These are phyloP conservation scores for Galerucella calmariensis DNA, from an alignment of 2,888 invertebrate genomes.

Conservation along the genomic window DNA sequence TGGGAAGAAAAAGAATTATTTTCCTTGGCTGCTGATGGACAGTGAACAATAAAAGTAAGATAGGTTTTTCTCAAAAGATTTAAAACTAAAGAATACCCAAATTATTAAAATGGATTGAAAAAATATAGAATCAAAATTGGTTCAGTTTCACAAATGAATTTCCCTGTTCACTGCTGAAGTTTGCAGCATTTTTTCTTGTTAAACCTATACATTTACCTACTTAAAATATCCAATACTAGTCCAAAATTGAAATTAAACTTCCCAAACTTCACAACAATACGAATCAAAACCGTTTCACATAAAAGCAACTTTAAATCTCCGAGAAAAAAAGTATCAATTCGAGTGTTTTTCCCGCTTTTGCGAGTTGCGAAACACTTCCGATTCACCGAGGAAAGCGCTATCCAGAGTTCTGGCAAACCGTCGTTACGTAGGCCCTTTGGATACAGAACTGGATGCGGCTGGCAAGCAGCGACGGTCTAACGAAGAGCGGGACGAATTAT, in stretches of 20 bases:
- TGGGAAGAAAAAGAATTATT: no score
- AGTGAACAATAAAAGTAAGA: no score
- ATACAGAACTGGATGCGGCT: conserved; percentile 50
- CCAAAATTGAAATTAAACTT: neutral
- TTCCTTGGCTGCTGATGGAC: no score
- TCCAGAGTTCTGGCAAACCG: conserved; percentile 38
- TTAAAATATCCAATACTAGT: neutral
- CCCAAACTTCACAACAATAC: conserved; percentile 8
- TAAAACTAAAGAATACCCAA: no score
- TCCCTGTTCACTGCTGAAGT: no score
- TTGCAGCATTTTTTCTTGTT: neutral
- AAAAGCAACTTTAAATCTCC: neutral
- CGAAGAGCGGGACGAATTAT: conserved; percentile 46
- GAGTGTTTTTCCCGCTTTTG: conserved; percentile 14
- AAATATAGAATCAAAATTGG: no score
- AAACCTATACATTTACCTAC: neutral
- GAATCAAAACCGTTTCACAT: conserved; percentile 9
- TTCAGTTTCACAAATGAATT: no score
- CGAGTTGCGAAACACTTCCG: conserved; percentile 20
- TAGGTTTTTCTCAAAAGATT: no score
- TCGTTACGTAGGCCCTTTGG: conserved; percentile 37
- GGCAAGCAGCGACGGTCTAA: conserved; percentile 40
- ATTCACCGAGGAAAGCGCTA: conserved; percentile 17
- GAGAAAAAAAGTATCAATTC: conserved; percentile 15
- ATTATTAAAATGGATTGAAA: no score